A percentile compares a stretch with the other conserved stretches of the same genome.
These are phyloP conservation scores for Meghimatium bilineatum DNA, from an alignment of 2,888 invertebrate species.

Conservation along the genomic window DNA sequence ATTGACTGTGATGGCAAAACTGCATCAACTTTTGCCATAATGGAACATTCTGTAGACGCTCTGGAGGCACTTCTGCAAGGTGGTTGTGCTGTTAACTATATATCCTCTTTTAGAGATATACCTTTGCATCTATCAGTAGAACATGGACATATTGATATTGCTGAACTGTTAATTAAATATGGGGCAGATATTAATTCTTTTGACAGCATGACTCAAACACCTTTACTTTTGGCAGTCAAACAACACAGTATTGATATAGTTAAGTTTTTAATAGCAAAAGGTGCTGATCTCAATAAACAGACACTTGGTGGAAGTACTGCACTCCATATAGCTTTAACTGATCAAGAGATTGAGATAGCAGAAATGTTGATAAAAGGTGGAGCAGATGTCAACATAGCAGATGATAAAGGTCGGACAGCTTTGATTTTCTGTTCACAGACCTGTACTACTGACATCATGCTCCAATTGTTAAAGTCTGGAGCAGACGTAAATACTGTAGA, in stretches of 20 bases:
- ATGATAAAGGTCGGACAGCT: slow-evolving; percentile 20
- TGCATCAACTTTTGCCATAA: slow-evolving; percentile 17
- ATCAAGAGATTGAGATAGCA: background rate
- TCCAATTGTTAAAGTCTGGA: background rate
- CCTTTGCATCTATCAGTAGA: slow-evolving; percentile 22
- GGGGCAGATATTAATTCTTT: slow-evolving; percentile 25
- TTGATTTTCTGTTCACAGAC: slow-evolving; percentile 15
- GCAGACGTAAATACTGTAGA: slow-evolving; percentile 41
- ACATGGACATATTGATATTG: background rate
- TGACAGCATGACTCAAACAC: background rate
- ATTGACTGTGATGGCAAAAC: background rate
- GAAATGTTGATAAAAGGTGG: slow-evolving; percentile 29
- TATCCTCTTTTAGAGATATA: background rate
- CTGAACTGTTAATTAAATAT: slow-evolving; percentile 6
- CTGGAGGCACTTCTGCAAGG: background rate
- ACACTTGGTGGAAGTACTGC: slow-evolving; percentile 3
- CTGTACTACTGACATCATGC: slow-evolving; percentile 3
- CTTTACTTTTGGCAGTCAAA: slow-evolving; percentile 5
- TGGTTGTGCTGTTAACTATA: slow-evolving; percentile 33
- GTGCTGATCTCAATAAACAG: slow-evolving; percentile 29
- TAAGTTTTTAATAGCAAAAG: background rate
- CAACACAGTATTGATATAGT: background rate
- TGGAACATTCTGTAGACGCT: background rate
- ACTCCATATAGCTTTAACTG: background rate
- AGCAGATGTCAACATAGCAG: slow-evolving; percentile 16